phyloP scores from a whole-genome alignment of 2,888 invertebrate genomes.

The Leptopterna dolabrata region DNA sequence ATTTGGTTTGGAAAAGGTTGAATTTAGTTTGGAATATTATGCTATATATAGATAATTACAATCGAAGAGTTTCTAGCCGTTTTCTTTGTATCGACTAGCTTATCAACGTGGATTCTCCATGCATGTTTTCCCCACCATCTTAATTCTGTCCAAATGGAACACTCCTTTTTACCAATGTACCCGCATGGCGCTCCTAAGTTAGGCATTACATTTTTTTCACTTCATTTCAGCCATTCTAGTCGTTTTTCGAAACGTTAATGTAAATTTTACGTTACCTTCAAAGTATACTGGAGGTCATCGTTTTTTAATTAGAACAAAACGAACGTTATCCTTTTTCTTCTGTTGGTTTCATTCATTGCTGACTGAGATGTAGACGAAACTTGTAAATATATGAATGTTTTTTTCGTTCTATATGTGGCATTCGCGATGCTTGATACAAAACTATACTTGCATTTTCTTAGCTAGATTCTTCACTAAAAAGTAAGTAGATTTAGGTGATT shows the following conservation, averaged over 20 bases:
- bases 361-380: conserved; percentile 8
- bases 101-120: background rate
- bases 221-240: background rate
- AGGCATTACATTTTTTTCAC: no score
- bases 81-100: no score
- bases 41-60: no score
- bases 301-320: background rate
- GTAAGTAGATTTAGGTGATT: background rate
- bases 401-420: background rate
- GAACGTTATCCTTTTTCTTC: background rate
- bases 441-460: background rate
- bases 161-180: background rate
- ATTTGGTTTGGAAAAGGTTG: no score
- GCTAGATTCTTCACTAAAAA: background rate
- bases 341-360: background rate
- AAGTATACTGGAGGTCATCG: background rate
- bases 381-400: background rate
- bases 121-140: background rate
- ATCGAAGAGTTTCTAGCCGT: no score
- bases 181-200: background rate
- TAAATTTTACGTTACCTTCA: background rate
- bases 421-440: background rate
- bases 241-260: background rate
- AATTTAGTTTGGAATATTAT: no score
- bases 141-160: background rate